Evolutionary conservation across 2,888 invertebrate species (phyloP).

Genomic region (Nyleta sp.): DNA sequence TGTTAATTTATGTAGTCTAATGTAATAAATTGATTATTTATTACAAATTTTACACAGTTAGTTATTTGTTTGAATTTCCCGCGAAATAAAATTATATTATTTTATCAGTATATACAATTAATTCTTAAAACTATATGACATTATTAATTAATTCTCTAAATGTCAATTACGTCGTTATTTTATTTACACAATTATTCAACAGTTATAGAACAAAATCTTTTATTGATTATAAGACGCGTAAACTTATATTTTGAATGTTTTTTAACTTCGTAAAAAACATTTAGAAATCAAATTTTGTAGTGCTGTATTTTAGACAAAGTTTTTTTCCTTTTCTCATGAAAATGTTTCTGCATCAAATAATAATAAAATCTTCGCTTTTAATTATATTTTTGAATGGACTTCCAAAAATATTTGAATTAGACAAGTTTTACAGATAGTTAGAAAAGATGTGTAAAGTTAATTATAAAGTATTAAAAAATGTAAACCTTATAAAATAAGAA

Average conservation of each 20-base stretch:
- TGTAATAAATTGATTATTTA: no score
- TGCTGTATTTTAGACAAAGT: conserved; percentile 23
- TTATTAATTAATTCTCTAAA: background rate
- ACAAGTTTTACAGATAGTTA: background rate
- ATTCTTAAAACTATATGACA: background rate
- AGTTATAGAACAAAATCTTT: background rate
- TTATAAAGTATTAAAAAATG: background rate
- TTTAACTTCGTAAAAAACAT: no score
- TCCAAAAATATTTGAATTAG: background rate
- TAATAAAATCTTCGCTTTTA: background rate
- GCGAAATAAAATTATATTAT: background rate
- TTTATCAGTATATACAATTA: background rate
- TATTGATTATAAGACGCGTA: no score
- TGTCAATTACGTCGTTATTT: background rate
- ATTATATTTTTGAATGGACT: background rate
- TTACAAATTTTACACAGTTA: no score
- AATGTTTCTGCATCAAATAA: conserved; percentile 1
- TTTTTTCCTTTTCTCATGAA: background rate
- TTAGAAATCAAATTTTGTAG: conserved; percentile 6
- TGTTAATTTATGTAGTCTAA: no score
- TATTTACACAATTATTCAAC: conserved; percentile 7
- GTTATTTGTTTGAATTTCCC: no score
- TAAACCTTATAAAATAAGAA: background rate
- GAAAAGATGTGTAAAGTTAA: background rate
- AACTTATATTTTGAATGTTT: no score